These are phyloP conservation scores for Chrysopa pallens DNA, from an alignment of 1,140 invertebrate species.

Conservation along the genomic window DNA sequence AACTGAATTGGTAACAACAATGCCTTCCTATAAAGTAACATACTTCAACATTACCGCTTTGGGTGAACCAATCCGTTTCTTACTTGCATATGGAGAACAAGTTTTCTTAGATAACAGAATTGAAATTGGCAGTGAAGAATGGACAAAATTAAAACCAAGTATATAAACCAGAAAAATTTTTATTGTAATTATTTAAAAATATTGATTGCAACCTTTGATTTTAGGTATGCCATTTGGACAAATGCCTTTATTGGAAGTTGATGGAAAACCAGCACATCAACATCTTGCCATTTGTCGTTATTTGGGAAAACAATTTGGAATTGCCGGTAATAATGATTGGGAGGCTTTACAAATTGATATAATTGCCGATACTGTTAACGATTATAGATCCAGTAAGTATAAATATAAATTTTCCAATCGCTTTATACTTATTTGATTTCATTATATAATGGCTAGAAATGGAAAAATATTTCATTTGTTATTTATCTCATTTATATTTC, in stretches of 20 bases:
- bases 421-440: too few relatives aligned
- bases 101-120: conserved; percentile 53
- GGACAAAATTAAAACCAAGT: conserved; percentile 34
- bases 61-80: conserved; percentile 50
- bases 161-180: not conserved
- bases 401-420: too few relatives aligned
- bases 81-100: conserved; percentile 46
- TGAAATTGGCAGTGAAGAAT: conserved; percentile 22
- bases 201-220: conserved; percentile 6
- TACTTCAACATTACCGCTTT: conserved; percentile 52
- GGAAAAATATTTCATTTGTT: too few relatives aligned
- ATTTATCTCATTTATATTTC: too few relatives aligned
- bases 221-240: conserved; percentile 55
- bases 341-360: conserved; percentile 45
- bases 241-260: conserved; percentile 52
- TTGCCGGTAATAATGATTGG: conserved; percentile 43
- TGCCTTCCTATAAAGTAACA: conserved; percentile 34
- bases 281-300: conserved; percentile 51
- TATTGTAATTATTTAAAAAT: too few relatives aligned
- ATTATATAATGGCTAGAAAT: too few relatives aligned
- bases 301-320: conserved; percentile 41
- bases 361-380: conserved; percentile 38
- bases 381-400: conserved; percentile 27
- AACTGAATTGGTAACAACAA: not conserved
- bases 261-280: conserved; percentile 48